phyloP scores from a whole-genome alignment of 1,140 invertebrate genomes.

The Drosophila arizonae region DNA sequence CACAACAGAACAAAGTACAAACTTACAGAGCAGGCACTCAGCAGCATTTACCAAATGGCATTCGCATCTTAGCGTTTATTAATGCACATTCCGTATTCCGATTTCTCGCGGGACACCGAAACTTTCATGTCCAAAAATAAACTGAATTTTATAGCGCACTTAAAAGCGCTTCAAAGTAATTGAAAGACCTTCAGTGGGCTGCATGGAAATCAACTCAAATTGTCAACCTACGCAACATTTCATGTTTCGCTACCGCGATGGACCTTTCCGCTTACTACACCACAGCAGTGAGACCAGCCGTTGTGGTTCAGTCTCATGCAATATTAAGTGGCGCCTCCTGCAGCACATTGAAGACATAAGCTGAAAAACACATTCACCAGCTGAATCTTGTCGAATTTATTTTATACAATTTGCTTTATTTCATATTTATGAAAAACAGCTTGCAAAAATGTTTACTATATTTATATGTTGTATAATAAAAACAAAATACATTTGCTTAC shows the following conservation, averaged over 20 bases:
- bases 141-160: slow-evolving; percentile 11
- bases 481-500: no score
- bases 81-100: slow-evolving; percentile 11
- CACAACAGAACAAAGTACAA: background rate
- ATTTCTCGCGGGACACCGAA: slow-evolving; percentile 3
- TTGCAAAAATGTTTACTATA: no score
- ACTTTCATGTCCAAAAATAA: background rate
- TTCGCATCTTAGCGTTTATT: slow-evolving; percentile 1
- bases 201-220: slow-evolving; percentile 18
- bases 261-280: slow-evolving; percentile 27
- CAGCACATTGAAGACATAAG: background rate
- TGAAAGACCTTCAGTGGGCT: background rate
- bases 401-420: no score
- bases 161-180: slow-evolving; percentile 3
- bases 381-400: no score
- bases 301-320: background rate
- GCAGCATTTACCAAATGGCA: slow-evolving; percentile 28
- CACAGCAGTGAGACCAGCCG: background rate
- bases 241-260: slow-evolving; percentile 40
- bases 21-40: background rate
- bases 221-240: slow-evolving; percentile 12
- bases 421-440: no score
- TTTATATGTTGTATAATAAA: no score
- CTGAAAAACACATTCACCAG: background rate
- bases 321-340: background rate